phyloP scores from a whole-genome alignment of 2,113 vertebrate genomes.

The Gallinago media region DNA sequence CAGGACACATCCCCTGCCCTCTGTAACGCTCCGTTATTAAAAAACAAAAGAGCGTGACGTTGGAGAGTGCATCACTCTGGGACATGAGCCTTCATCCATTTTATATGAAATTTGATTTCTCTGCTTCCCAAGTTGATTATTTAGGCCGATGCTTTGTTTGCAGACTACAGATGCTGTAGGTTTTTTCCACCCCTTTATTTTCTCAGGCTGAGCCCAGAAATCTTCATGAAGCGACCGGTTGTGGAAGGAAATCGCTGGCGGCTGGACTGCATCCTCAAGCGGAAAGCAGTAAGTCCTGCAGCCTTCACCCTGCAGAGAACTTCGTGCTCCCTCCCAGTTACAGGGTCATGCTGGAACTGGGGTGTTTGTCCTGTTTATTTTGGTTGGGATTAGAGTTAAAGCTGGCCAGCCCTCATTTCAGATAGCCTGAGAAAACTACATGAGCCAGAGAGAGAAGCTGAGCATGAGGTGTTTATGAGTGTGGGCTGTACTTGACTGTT shows the following conservation, averaged over 20 bases:
- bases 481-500: background rate
- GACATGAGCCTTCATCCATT: background rate
- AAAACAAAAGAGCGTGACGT: background rate
- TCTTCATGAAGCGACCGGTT: conserved; percentile 95
- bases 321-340: fast-evolving
- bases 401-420: background rate
- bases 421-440: fast-evolving
- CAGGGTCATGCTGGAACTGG: background rate
- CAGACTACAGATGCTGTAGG: background rate
- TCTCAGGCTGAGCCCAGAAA: conserved; percentile 94
- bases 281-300: conserved; percentile 89
- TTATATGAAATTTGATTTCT: background rate
- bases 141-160: conserved; percentile 23
- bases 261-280: conserved; percentile 89
- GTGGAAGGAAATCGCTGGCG: conserved; percentile 97
- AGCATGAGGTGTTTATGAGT: background rate
- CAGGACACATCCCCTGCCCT: background rate
- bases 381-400: background rate
- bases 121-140: background rate
- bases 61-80: background rate
- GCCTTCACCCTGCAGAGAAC: background rate
- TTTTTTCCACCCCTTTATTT: conserved; percentile 7
- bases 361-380: background rate
- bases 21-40: background rate
- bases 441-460: background rate